These are phyloP conservation scores for Myodes glareolus DNA, from an alignment of 2,113 vertebrate species.

Conservation along the genomic window DNA sequence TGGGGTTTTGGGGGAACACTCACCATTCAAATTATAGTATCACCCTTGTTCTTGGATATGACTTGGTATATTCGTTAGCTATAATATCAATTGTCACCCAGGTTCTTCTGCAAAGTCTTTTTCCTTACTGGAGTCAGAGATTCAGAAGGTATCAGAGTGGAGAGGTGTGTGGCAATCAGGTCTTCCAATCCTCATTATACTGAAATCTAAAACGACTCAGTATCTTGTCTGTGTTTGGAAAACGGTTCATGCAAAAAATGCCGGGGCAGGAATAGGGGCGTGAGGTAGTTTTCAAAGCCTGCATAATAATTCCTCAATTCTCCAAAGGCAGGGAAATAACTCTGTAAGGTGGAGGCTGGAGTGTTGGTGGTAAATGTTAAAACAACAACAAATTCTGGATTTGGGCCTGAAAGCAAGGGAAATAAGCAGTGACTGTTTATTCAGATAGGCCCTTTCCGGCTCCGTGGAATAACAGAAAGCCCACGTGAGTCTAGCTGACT, in stretches of 20 bases:
- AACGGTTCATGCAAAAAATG: slow-evolving; percentile 33
- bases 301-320: slow-evolving; percentile 41
- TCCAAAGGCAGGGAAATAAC: slow-evolving; percentile 39
- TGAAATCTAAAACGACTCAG: background rate
- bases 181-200: background rate
- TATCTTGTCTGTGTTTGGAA: background rate
- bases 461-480: slow-evolving; percentile 40
- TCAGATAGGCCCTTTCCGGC: slow-evolving; percentile 34
- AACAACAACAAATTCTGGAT: slow-evolving; percentile 48
- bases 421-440: background rate
- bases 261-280: background rate
- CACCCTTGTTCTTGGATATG: background rate
- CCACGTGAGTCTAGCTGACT: slow-evolving; percentile 42
- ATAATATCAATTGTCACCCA: background rate
- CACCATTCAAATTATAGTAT: background rate
- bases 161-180: background rate
- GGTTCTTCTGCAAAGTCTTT: slow-evolving; percentile 5
- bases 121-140: slow-evolving; percentile 15
- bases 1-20: background rate
- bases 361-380: slow-evolving; percentile 26
- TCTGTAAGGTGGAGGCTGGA: background rate
- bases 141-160: background rate
- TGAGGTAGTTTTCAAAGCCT: slow-evolving; percentile 1
- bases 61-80: background rate
- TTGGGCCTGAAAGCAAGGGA: slow-evolving; percentile 21